phyloP scores from a whole-genome alignment of 2,888 invertebrate genomes.

The Phasia obesa region DNA sequence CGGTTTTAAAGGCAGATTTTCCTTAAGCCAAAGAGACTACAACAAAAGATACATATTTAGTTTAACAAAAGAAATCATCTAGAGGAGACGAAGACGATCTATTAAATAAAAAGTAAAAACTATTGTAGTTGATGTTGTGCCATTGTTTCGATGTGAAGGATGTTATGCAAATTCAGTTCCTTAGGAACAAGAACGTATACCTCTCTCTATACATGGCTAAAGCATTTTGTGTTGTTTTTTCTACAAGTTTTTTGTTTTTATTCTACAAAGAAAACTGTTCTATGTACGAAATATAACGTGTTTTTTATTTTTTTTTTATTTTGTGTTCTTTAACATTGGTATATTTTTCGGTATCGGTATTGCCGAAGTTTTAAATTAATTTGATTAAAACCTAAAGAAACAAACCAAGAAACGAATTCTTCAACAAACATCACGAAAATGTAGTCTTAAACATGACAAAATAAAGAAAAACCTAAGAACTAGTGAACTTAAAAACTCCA shows the following conservation, averaged over 20 bases:
- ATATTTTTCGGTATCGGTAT: constrained; percentile 53
- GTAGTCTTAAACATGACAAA: constrained; percentile 39
- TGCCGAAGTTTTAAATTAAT: constrained; percentile 61
- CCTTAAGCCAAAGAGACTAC: neutral
- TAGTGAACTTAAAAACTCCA: constrained; percentile 64
- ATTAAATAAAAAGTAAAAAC: constrained; percentile 17
- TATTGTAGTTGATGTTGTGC: constrained; percentile 50
- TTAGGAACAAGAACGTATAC: constrained; percentile 37
- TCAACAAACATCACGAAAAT: constrained; percentile 64
- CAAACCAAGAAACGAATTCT: constrained; percentile 23
- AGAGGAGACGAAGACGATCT: constrained; percentile 19
- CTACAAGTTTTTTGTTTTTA: constrained; percentile 1
- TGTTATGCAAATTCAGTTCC: constrained; percentile 66
- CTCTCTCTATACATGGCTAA: constrained; percentile 1
- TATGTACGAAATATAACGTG: constrained; percentile 61
- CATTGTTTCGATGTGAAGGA: constrained; percentile 58
- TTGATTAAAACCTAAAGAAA: constrained; percentile 67
- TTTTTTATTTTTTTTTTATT: constrained; percentile 28
- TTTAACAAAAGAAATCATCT: constrained; percentile 58
- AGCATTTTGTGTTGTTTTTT: constrained; percentile 36
- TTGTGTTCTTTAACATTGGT: constrained; percentile 18
- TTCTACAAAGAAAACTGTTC: constrained; percentile 58
- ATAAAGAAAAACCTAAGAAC: constrained; percentile 32
- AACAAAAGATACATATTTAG: constrained; percentile 20
- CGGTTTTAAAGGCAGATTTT: constrained; percentile 58